Evolutionary conservation across 1,140 invertebrate genomes (phyloP), one percentile per base, ranked within the genome.

Genomic region (Metopolophium dirhodum): DNA sequence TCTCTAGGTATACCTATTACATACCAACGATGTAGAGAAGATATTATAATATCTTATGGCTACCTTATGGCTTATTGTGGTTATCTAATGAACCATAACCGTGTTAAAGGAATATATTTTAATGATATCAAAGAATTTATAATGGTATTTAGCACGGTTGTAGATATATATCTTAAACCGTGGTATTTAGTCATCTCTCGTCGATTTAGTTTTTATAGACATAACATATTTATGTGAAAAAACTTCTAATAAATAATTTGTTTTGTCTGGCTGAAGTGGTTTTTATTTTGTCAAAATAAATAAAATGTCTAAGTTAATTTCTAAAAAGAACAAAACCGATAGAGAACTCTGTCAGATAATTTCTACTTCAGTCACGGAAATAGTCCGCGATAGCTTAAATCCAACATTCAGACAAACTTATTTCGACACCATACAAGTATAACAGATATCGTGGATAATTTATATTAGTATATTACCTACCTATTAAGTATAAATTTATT

Each of bases 351-450:
- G 91, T 85, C 45, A 92, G 1, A 92, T 92, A 51, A 92, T 92
- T 45, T 49, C 91, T 14, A 49, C 47, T 83, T 92, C 91, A 20
- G 23, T 92, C 14, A 92, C 91, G 18, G 91, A 92, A 35, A 92
- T 92, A 20, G 91, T 92, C 20, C 91, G 91, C 11, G 20, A 47
- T 30, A 92, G 91, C 22, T 85, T 92, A 30, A 92, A 92, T 85
- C 91, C 77, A 54, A 51, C 47, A 37, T 92, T 92, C 41, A 47
- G 91, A 85, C 91, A 51, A 92, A 77, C 26, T 30, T 92, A 92
- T 30, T 92, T 92, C 47, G n/a, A 83, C 47, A 49, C 77, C 6
- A 49, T 92, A 54, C 18, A 88, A 49, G 87, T 88, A 51, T n/a
- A 23, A n/a, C 14, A 37, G 7, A 83, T 37, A 82, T 82, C 20